phyloP scores from a whole-genome alignment of 2,797 vertebrate genomes.

The Anomalospiza imberbis region DNA sequence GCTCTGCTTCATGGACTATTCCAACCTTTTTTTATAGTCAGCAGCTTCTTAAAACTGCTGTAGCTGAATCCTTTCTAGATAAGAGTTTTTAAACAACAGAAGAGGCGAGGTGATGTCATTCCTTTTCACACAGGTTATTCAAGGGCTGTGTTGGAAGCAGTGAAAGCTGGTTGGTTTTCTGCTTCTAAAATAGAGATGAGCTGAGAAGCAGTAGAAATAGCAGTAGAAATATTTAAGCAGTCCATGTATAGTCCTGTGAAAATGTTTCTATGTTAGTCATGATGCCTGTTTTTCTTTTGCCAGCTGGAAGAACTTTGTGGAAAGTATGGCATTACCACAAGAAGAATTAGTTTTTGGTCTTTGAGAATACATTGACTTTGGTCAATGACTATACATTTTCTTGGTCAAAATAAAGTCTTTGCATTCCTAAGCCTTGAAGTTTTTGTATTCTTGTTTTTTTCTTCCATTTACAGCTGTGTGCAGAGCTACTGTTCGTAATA shows the following conservation, averaged over 20 bases:
- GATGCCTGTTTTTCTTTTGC: background rate
- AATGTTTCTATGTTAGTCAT: background rate
- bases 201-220: background rate
- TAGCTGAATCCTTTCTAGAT: background rate
- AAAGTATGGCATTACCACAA: background rate
- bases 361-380: background rate
- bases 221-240: background rate
- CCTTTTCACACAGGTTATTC: background rate
- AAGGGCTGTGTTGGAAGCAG: background rate
- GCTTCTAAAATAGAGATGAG: background rate
- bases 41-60: background rate
- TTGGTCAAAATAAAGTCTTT: constrained; percentile 12
- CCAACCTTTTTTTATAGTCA: background rate
- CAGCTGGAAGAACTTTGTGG: background rate
- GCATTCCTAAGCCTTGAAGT: constrained; percentile 1
- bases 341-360: constrained; percentile 17
- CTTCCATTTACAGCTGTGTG: background rate
- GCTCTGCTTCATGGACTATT: background rate
- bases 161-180: background rate
- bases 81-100: background rate
- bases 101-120: background rate
- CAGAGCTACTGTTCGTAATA: background rate
- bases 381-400: background rate
- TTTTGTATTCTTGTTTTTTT: background rate
- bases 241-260: background rate